Evolutionary conservation across 2,113 vertebrate genomes (phyloP), one percentile per base, ranked within the genome.

Genomic region (Oostethus manadensis): DNA sequence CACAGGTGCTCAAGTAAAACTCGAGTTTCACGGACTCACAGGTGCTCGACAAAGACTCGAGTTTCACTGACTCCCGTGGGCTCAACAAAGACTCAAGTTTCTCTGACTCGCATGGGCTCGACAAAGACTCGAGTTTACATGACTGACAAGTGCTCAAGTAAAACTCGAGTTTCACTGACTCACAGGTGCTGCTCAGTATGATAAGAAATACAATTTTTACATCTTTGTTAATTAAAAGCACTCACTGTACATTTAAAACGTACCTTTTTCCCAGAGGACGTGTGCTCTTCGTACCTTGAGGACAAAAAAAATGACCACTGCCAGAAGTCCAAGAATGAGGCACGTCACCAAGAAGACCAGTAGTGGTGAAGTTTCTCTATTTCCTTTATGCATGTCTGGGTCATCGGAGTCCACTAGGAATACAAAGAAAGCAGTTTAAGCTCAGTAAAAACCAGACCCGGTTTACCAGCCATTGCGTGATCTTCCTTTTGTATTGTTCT

Each of bases 271-370:
- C 95, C 95, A 98, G 14, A 64, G 10, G 0, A 89, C 35, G 0
- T 95, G 93, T 0, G 93, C 93, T 83, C 86, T 93, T 53, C 88
- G 88, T 55, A 98, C 85, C 77, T 94, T 97, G 68, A 87, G 70
- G 22, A 87, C 3, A 35, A 97, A 92, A 3, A 96, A 92, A 43
- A 90, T 76, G n/a, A 98, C 83, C 0, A 95, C 89, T 61, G 97
- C 22, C 9, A 95, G 78, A 57, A 98, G 91, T 56, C 74, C 14
- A 0, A 88, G 43, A 10, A 96, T 83, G 48, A 98, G 91, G 42
- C 77, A 83, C 8, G 93, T 88, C 46, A 98, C 94, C 10, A 97
- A 74, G 0, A 89, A 44, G 0, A 96, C 83, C 43, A 98, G 77
- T 26, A 95, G 17, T 0, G 86, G 55, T 0, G 84, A 79, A 1